Conservation (phyloP, 2,888 invertebrate species). For the Oscheius sp. region DNA sequence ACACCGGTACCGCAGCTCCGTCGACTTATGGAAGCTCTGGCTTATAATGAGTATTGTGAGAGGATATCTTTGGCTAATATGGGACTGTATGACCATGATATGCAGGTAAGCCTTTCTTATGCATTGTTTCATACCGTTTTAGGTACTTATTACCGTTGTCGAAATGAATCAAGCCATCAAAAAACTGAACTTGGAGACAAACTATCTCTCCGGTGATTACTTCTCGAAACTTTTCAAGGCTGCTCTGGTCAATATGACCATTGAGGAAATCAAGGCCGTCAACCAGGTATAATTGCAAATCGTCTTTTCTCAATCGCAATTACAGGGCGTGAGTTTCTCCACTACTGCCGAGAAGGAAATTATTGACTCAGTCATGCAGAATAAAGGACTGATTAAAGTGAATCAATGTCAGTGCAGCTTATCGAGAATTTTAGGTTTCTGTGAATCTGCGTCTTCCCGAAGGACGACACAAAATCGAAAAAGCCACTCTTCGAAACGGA, state of each 20-base stretch:
- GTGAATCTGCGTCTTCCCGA: slow-evolving; percentile 72
- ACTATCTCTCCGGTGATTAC: slow-evolving; percentile 85
- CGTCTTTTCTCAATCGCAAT: not conserved
- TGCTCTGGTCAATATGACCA: slow-evolving; percentile 85
- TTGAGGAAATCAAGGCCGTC: slow-evolving; percentile 94
- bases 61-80: slow-evolving; percentile 92
- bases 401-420: not conserved
- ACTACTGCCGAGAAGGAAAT: slow-evolving; percentile 71
- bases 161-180: slow-evolving; percentile 75
- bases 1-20: slow-evolving; percentile 78
- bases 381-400: slow-evolving; percentile 68
- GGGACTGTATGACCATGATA: slow-evolving; percentile 89
- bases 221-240: slow-evolving; percentile 87
- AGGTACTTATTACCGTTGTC: slow-evolving; percentile 79
- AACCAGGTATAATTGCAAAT: slow-evolving; percentile 82
- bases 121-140: slow-evolving; percentile 53
- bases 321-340: slow-evolving; percentile 69
- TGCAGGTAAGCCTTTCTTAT: slow-evolving; percentile 75
- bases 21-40: slow-evolving; percentile 87
- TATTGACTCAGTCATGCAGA: slow-evolving; percentile 67
- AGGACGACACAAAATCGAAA: slow-evolving; percentile 70
- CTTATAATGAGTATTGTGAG: slow-evolving; percentile 90
- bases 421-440: slow-evolving; percentile 49
- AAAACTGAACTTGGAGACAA: slow-evolving; percentile 83
- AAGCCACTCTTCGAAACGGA: slow-evolving; percentile 70